Evolutionary conservation across 2,113 vertebrate genomes (phyloP).

Genomic region (Myocastor coypus): DNA sequence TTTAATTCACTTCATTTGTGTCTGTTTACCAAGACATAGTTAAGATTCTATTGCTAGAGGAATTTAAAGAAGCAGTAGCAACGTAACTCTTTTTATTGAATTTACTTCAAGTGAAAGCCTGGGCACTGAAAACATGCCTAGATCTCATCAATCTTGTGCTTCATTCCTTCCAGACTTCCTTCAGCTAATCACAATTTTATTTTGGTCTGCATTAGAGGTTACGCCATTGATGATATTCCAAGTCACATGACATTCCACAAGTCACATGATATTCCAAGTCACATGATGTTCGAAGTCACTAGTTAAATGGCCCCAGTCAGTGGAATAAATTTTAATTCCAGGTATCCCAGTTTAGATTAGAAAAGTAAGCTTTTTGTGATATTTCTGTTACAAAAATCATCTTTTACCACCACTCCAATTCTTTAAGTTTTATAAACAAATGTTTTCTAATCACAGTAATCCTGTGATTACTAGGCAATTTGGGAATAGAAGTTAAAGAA

Average conservation of each 20-base stretch:
- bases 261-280: not conserved
- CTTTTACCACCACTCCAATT: not conserved
- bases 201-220: not conserved
- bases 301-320: not conserved
- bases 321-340: constrained; percentile 43
- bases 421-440: not conserved
- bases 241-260: too few species aligned
- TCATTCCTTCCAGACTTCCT: not conserved
- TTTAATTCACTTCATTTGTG: not conserved
- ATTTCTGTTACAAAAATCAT: not conserved
- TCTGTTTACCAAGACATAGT: not conserved
- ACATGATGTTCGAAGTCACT: constrained; percentile 12
- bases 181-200: not conserved
- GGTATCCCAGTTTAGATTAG: not conserved
- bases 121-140: not conserved
- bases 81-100: not conserved
- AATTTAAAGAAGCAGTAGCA: not conserved
- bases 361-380: not conserved
- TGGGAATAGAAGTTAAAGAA: not conserved
- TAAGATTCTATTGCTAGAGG: not conserved
- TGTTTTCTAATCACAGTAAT: not conserved
- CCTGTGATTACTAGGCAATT: not conserved
- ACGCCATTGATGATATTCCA: too few species aligned
- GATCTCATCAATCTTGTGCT: not conserved
- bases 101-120: not conserved